Conservation (phyloP, 2,797 vertebrate genomes). For the Anniella stebbinsi region DNA sequence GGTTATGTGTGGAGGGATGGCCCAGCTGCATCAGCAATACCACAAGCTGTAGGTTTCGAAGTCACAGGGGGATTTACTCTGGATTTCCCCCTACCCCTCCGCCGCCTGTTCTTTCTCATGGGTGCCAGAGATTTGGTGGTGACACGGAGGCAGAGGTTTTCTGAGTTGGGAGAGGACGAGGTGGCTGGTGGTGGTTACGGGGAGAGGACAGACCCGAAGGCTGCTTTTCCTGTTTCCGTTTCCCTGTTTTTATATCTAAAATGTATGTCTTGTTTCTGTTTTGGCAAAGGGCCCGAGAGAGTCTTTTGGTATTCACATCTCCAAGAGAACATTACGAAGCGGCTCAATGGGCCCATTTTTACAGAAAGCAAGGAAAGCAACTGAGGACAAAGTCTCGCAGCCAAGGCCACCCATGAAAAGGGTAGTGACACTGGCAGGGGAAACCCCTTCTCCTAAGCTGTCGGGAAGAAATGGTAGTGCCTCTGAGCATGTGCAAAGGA, state of each 20-base stretch:
- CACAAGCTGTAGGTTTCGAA: not conserved
- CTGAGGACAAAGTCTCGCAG: not conserved
- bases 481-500: too few species aligned
- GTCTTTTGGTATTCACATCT: too few species aligned
- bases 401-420: too few species aligned
- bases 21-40: not conserved
- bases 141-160: not conserved
- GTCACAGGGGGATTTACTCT: slow-evolving; percentile 1
- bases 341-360: not conserved
- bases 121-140: not conserved
- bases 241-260: not conserved
- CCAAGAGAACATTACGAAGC: not conserved
- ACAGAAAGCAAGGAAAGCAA: not conserved
- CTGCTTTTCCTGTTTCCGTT: not conserved
- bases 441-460: too few species aligned
- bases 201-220: not conserved
- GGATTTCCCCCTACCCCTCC: not conserved
- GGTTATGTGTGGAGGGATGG: too few species aligned
- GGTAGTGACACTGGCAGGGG: not conserved
- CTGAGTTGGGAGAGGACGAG: not conserved
- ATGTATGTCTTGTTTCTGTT: too few species aligned
- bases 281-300: too few species aligned
- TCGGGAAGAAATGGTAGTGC: not conserved
- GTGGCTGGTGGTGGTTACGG: not conserved
- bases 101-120: not conserved